Evolutionary conservation across 2,888 invertebrate species (phyloP).

Genomic region (Oscheius myriophilus): DNA sequence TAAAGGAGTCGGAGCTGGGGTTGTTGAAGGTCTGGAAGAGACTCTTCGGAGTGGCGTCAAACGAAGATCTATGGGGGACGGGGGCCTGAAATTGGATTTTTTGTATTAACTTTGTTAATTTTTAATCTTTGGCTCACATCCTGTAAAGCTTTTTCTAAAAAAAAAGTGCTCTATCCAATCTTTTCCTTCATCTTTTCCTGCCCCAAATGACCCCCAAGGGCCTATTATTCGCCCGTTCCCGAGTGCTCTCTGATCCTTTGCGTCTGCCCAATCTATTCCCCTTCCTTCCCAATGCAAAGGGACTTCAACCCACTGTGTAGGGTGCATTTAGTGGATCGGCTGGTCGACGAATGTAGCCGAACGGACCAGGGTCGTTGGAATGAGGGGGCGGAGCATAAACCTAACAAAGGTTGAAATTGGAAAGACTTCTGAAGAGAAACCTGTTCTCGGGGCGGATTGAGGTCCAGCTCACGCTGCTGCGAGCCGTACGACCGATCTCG

Average conservation of each 20-base stretch:
- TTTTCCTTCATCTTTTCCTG: no score
- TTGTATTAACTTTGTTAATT: no score
- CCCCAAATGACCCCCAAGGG: no score
- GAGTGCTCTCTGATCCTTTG: no score
- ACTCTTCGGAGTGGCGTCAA: slow-evolving; percentile 29
- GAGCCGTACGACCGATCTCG: slow-evolving; percentile 68
- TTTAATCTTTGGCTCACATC: no score
- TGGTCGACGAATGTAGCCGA: slow-evolving; percentile 64
- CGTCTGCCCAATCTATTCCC: no score
- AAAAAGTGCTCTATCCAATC: no score
- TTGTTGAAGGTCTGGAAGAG: slow-evolving; percentile 21
- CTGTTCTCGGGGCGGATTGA: slow-evolving; percentile 63
- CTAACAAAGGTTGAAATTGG: slow-evolving; percentile 19
- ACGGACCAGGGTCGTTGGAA: slow-evolving; percentile 63
- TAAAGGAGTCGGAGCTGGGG: slow-evolving; percentile 22
- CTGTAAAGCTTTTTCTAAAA: no score
- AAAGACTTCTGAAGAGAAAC: slow-evolving; percentile 29
- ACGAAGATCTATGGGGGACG: slow-evolving; percentile 1
- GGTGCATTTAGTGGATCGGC: slow-evolving; percentile 56
- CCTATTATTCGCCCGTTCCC: no score
- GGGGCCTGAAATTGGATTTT: no score
- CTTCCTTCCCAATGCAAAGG: neutral
- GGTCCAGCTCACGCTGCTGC: slow-evolving; percentile 59
- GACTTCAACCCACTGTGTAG: neutral
- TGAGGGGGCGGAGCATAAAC: slow-evolving; percentile 63